Evolutionary conservation across 2,797 vertebrate genomes (phyloP).

Genomic region (Gymnoscopelus braueri): DNA sequence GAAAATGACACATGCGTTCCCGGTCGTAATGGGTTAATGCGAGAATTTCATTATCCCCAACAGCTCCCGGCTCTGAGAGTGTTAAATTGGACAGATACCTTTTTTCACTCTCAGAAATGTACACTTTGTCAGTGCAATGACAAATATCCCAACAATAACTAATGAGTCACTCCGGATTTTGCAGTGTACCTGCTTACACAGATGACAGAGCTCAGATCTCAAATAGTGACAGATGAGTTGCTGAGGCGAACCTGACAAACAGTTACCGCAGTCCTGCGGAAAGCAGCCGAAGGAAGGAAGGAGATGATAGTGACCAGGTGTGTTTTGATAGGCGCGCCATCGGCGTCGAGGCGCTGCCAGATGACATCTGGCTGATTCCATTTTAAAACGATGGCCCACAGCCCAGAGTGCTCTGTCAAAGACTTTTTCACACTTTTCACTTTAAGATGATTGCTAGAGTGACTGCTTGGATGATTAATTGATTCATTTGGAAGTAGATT

Average conservation of each 20-base stretch:
- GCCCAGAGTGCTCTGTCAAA: constrained; percentile 39
- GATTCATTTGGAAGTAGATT: constrained; percentile 44
- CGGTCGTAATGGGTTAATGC: no score
- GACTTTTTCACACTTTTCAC: constrained; percentile 38
- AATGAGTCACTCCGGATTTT: no score
- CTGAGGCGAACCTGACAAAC: constrained; percentile 46
- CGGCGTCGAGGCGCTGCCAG: constrained; percentile 50
- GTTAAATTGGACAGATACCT: no score
- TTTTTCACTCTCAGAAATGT: no score
- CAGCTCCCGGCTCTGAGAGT: not conserved
- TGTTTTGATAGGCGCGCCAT: constrained; percentile 64
- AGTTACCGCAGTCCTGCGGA: constrained; percentile 25
- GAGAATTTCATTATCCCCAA: not conserved
- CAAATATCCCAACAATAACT: no score
- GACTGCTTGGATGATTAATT: constrained; percentile 58
- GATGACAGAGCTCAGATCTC: not conserved
- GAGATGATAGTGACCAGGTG: constrained; percentile 53
- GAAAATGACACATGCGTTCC: no score
- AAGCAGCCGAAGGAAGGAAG: constrained; percentile 16
- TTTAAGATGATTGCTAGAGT: constrained; percentile 46
- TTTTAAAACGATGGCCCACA: constrained; percentile 54
- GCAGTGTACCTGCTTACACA: not conserved
- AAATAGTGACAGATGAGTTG: constrained; percentile 45
- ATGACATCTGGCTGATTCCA: constrained; percentile 52
- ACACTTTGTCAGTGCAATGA: no score